Percentiles rank a stretch among this genome's conserved stretches.
These are phyloP conservation scores for Rhaphigaster nebulosa DNA, from an alignment of 2,888 invertebrate species.

Conservation along the genomic window DNA sequence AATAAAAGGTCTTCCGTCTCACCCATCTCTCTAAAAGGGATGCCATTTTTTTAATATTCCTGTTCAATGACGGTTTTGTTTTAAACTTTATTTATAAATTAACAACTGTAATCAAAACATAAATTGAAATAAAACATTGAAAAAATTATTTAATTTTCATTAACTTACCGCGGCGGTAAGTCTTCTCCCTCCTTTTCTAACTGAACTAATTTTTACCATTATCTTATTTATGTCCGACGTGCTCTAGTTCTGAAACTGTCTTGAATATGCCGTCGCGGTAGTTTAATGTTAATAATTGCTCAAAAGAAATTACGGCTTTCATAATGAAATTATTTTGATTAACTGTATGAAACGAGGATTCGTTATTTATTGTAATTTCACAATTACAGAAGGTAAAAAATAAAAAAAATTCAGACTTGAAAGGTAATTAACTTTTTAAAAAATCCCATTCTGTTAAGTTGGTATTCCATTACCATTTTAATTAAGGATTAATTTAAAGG, in stretches of 20 bases:
- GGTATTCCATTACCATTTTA: not conserved
- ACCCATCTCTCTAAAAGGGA: too few species aligned
- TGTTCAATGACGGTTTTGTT: too few species aligned
- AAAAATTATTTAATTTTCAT: too few species aligned
- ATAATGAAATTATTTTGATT: not conserved
- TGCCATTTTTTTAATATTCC: too few species aligned
- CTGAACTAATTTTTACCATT: too few species aligned
- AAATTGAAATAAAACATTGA: too few species aligned
- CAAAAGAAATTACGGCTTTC: not conserved
- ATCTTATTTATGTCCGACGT: not conserved
- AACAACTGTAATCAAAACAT: too few species aligned
- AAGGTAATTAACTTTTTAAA: not conserved
- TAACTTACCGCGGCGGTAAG: too few species aligned
- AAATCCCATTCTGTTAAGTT: not conserved
- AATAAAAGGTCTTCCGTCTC: too few species aligned
- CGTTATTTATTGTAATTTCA: not conserved
- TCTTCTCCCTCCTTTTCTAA: too few species aligned
- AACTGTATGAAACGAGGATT: not conserved
- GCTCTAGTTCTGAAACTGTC: not conserved
- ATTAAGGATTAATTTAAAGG: too few species aligned
- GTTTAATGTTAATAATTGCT: not conserved
- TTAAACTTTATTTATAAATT: too few species aligned
- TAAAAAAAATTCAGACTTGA: not conserved
- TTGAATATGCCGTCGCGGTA: not conserved
- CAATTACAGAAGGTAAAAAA: not conserved